Evolutionary conservation across 2,888 invertebrate genomes (phyloP).

Genomic region (Hypolimnas misippus): DNA sequence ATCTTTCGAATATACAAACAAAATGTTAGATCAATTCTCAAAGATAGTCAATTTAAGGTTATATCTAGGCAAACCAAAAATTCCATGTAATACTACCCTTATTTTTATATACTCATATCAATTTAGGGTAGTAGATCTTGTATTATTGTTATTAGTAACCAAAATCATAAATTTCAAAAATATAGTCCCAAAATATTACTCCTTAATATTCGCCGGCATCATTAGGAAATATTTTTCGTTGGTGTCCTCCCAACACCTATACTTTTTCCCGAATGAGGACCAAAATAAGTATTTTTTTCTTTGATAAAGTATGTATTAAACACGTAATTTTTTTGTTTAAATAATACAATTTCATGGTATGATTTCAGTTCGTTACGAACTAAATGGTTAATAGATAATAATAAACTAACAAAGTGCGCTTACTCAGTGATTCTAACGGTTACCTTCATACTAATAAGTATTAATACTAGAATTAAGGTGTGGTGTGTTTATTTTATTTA

Average conservation of each 20-base stretch:
- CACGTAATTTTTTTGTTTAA: too few species aligned
- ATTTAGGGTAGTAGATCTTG: too few species aligned
- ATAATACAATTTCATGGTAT: neutral
- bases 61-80: slow-evolving; percentile 33
- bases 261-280: too few species aligned
- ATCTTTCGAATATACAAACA: slow-evolving; percentile 70
- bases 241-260: too few species aligned
- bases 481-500: slow-evolving; percentile 69
- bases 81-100: neutral
- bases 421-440: slow-evolving; percentile 64
- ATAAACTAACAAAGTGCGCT: slow-evolving; percentile 41
- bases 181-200: neutral
- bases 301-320: too few species aligned
- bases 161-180: neutral
- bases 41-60: slow-evolving; percentile 46
- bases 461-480: slow-evolving; percentile 80
- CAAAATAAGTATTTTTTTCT: too few species aligned
- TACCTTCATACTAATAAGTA: slow-evolving; percentile 49
- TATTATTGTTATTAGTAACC: neutral
- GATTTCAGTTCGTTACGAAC: neutral
- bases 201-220: neutral
- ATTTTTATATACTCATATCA: too few species aligned
- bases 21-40: slow-evolving; percentile 55
- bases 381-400: slow-evolving; percentile 21
- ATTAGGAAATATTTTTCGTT: too few species aligned